A percentile compares a stretch with the other conserved stretches of the same genome.
phyloP scores from a whole-genome alignment of 2,113 vertebrate species.

The Hippocampus zosterae region DNA sequence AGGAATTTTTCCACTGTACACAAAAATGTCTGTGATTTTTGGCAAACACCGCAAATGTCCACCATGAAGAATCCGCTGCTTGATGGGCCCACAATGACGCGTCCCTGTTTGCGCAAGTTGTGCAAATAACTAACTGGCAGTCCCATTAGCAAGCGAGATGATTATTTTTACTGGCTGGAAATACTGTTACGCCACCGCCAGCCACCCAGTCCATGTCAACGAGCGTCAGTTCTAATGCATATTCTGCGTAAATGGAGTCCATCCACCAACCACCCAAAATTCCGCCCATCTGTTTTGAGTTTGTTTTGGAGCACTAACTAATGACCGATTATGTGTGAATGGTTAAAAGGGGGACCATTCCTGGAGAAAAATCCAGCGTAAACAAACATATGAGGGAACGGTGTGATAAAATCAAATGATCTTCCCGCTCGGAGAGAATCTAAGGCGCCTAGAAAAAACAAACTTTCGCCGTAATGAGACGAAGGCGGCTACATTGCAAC shows the following conservation, averaged over 20 bases:
- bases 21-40: too few species aligned
- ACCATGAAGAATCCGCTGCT: too few species aligned
- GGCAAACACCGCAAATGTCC: too few species aligned
- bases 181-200: too few species aligned
- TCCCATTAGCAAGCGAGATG: too few species aligned
- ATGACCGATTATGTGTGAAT: not conserved
- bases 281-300: not conserved
- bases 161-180: too few species aligned
- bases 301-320: not conserved
- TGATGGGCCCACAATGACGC: too few species aligned
- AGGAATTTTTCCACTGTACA: too few species aligned
- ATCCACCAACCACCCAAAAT: not conserved
- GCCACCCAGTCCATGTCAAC: too few species aligned
- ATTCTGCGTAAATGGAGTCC: not conserved
- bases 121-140: too few species aligned
- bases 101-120: too few species aligned
- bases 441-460: constrained; percentile 1
- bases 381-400: not conserved
- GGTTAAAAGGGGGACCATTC: not conserved
- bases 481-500: not conserved
- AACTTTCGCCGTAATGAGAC: constrained; percentile 1
- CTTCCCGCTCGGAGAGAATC: not conserved
- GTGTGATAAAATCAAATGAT: not conserved
- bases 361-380: not conserved
- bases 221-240: too few species aligned